Evolutionary conservation across 2,797 vertebrate genomes (phyloP).

Genomic region (Sphaeramia orbicularis): DNA sequence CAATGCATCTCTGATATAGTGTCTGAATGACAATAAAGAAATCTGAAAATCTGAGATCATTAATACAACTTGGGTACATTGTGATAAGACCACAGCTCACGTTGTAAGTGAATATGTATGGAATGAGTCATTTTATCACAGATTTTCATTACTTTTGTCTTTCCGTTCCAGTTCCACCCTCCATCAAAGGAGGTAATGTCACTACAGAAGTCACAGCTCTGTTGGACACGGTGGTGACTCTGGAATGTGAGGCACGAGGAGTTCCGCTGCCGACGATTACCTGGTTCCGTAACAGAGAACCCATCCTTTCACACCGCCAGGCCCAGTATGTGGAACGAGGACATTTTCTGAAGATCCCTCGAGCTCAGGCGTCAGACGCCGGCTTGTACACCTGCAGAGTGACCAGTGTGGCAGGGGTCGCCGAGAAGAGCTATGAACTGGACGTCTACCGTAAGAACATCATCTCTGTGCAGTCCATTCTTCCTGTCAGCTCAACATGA

Average conservation of each 20-base stretch:
- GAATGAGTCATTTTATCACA: background rate
- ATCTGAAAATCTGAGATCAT: too few species aligned
- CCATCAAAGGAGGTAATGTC: slow-evolving; percentile 92
- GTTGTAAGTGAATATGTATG: too few species aligned
- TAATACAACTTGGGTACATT: too few species aligned
- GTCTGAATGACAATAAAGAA: too few species aligned
- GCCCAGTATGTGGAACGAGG: slow-evolving; percentile 90
- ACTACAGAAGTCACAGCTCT: slow-evolving; percentile 88
- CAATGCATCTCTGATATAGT: too few species aligned
- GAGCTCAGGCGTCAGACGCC: slow-evolving; percentile 87
- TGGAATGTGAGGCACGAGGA: slow-evolving; percentile 94
- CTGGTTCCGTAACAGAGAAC: slow-evolving; percentile 90
- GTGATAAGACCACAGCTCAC: too few species aligned
- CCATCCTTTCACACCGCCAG: slow-evolving; percentile 86
- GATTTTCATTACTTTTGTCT: background rate
- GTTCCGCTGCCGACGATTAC: slow-evolving; percentile 89
- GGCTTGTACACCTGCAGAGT: slow-evolving; percentile 89
- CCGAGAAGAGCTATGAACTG: slow-evolving; percentile 90
- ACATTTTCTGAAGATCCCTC: slow-evolving; percentile 91
- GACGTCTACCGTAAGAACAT: slow-evolving; percentile 90
- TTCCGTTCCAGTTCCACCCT: slow-evolving; percentile 89
- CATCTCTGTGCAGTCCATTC: background rate
- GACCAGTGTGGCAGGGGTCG: slow-evolving; percentile 86
- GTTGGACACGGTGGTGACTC: slow-evolving; percentile 85
- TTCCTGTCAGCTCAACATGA: too few species aligned